phyloP scores from a whole-genome alignment of 2,113 vertebrate species.

The Vulpes vulpes region DNA sequence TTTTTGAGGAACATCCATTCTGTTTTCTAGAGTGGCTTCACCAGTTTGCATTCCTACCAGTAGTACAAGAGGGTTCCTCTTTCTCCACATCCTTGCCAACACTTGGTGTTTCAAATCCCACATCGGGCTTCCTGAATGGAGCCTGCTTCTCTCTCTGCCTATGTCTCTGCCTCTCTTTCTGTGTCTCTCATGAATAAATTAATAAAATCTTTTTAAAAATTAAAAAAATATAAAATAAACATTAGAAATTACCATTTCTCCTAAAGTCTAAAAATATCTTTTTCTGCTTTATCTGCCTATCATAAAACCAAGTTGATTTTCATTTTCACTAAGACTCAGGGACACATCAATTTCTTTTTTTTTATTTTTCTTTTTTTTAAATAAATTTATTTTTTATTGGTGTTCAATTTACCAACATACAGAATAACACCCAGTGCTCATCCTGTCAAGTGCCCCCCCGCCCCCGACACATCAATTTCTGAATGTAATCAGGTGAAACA shows the following conservation, averaged over 20 bases:
- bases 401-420: too few relatives aligned
- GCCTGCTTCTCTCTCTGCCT: neutral
- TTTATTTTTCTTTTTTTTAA: too few relatives aligned
- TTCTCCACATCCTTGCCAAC: neutral
- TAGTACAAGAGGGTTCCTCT: neutral
- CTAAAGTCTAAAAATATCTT: constrained; percentile 3
- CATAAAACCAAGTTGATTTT: neutral
- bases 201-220: neutral
- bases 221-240: neutral
- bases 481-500: neutral
- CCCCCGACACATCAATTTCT: neutral
- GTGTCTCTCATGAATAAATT: neutral
- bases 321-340: constrained; percentile 5
- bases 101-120: neutral
- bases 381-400: too few relatives aligned
- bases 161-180: too few relatives aligned
- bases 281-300: neutral
- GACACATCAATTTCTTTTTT: neutral
- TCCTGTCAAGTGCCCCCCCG: too few relatives aligned
- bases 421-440: too few relatives aligned
- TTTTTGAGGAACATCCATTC: neutral
- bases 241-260: neutral
- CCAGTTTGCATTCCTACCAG: neutral
- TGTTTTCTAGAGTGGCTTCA: neutral
- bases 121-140: neutral